These are phyloP conservation scores for Buphagus erythrorhynchus DNA, from an alignment of 2,797 vertebrate genomes.

Conservation along the genomic window DNA sequence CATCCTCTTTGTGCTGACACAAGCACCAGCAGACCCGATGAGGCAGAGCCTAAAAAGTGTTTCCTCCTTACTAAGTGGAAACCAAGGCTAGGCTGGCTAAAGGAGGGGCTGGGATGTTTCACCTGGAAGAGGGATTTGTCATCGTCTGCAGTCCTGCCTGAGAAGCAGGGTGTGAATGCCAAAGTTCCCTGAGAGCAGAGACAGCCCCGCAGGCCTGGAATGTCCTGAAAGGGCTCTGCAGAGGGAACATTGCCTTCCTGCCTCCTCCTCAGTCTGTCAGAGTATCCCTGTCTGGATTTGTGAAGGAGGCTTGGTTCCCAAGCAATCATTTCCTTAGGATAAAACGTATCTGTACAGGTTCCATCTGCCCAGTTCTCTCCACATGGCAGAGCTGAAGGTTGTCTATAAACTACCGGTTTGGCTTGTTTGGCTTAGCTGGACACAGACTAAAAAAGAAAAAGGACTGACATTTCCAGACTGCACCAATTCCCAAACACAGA, in stretches of 20 bases:
- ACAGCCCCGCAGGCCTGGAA: conserved; percentile 13
- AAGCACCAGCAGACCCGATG: neutral
- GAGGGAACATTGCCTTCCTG: neutral
- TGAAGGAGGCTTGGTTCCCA: neutral
- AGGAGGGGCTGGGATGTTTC: neutral
- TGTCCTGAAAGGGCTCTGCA: neutral
- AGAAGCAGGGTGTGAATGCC: neutral
- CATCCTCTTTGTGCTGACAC: neutral
- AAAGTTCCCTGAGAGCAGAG: neutral
- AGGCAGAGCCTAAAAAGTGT: neutral
- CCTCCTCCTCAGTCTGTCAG: neutral
- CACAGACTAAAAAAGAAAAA: neutral
- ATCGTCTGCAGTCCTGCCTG: neutral
- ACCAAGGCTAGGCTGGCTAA: neutral
- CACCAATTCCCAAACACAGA: neutral
- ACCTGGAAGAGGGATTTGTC: neutral
- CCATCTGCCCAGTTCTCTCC: neutral
- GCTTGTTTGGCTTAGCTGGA: neutral
- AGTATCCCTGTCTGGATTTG: neutral
- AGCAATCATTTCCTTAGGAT: neutral
- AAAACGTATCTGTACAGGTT: neutral
- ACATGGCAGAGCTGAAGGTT: neutral
- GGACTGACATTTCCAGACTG: neutral
- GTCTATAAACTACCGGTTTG: neutral
- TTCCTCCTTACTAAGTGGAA: neutral